phyloP scores from a whole-genome alignment of 1,140 invertebrate genomes.

The Alviniconcha marisindica region DNA sequence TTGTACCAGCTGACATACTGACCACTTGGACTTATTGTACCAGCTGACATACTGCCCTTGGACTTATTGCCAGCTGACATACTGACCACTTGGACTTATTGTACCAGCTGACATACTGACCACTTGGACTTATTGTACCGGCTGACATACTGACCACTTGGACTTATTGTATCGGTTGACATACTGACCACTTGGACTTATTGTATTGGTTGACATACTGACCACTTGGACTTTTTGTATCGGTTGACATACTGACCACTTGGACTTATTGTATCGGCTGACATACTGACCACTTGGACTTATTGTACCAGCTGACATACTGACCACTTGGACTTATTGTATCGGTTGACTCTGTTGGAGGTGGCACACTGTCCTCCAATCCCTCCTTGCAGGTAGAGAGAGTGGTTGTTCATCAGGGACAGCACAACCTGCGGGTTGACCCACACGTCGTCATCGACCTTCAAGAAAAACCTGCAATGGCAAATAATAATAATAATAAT shows the following conservation, averaged over 20 bases:
- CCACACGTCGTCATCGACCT: conserved; percentile 11
- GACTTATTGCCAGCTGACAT: too few species aligned
- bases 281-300: background rate
- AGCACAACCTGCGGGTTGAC: background rate
- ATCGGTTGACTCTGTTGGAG: background rate
- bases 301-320: background rate
- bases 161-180: background rate
- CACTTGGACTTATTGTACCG: background rate
- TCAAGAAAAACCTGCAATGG: background rate
- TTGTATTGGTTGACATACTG: background rate
- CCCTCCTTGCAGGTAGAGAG: background rate
- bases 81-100: background rate
- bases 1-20: background rate
- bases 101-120: too few species aligned
- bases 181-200: background rate
- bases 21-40: background rate
- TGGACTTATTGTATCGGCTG: background rate
- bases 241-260: background rate
- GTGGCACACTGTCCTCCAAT: background rate
- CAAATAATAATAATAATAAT: too few species aligned
- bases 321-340: background rate
- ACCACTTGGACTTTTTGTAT: background rate
- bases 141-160: background rate
- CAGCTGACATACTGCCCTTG: background rate
- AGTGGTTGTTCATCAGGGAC: background rate